Evolutionary conservation across 2,113 vertebrate genomes (phyloP).

Genomic region (Pimephales promelas): DNA sequence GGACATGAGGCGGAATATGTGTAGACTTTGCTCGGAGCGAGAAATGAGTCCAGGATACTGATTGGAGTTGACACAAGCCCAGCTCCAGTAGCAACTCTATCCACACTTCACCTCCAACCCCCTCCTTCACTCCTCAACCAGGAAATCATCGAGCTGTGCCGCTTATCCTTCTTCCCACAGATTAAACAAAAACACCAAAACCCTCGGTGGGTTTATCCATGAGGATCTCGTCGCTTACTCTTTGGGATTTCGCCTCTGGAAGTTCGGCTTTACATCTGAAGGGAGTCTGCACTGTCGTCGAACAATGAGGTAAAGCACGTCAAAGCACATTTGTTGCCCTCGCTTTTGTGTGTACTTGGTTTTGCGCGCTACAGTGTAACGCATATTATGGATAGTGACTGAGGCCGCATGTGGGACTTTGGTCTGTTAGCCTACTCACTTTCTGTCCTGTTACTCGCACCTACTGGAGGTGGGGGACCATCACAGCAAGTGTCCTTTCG

Average conservation of each 20-base stretch:
- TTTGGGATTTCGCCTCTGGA: constrained; percentile 55
- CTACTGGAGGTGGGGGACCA: neutral
- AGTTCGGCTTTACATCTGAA: constrained; percentile 62
- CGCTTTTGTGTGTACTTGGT: constrained; percentile 63
- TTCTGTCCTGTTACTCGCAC: neutral
- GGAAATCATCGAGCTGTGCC: constrained; percentile 78
- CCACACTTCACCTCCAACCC: constrained; percentile 59
- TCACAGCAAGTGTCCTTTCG: constrained; percentile 30
- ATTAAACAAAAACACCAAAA: constrained; percentile 53
- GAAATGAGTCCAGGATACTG: constrained; percentile 66
- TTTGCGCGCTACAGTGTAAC: constrained; percentile 47
- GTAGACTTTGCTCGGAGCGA: constrained; percentile 20
- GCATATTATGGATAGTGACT: constrained; percentile 26
- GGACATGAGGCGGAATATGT: constrained; percentile 27
- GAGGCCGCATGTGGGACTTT: neutral
- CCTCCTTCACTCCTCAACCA: constrained; percentile 71
- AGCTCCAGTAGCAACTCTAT: constrained; percentile 72
- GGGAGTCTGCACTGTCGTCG: constrained; percentile 69
- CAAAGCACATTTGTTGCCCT: constrained; percentile 56
- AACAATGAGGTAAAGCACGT: constrained; percentile 74
- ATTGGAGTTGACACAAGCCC: constrained; percentile 77
- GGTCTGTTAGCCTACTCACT: neutral
- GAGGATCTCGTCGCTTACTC: constrained; percentile 50
- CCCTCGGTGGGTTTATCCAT: constrained; percentile 66
- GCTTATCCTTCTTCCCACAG: constrained; percentile 48